Conservation (phyloP, 2,113 vertebrate species). For the Nesoenas mayeri region DNA sequence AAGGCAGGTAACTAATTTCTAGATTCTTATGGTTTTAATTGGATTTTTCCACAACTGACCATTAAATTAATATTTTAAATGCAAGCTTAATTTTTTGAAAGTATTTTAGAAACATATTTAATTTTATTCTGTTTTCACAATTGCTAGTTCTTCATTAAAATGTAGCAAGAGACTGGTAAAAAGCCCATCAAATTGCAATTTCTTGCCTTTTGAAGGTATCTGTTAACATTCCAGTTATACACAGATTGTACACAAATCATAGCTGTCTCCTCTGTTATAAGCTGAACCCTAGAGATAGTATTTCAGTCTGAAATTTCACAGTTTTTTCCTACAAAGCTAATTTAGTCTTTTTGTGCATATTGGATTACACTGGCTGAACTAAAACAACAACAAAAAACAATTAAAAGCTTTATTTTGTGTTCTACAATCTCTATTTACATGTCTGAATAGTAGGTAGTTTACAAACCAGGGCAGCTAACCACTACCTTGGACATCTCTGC, state of each 20-base stretch:
- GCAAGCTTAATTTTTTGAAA: background rate
- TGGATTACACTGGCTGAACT: background rate
- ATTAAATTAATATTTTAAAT: background rate
- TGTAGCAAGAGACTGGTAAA: background rate
- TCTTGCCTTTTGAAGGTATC: background rate
- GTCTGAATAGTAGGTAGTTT: background rate
- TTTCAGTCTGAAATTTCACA: background rate
- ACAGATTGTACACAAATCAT: background rate
- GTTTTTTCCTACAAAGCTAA: background rate
- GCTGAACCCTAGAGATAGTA: background rate
- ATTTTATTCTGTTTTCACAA: background rate
- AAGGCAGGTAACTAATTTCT: background rate
- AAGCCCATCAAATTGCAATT: background rate
- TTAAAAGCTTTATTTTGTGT: background rate
- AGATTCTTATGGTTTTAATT: background rate
- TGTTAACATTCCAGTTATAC: background rate
- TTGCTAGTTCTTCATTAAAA: background rate
- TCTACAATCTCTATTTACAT: background rate
- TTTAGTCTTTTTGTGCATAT: background rate
- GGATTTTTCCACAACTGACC: background rate
- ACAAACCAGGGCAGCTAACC: background rate
- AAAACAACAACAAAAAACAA: background rate
- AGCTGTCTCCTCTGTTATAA: background rate
- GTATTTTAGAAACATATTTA: background rate
- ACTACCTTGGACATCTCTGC: background rate